Conservation (phyloP, 2,797 vertebrate genomes). For the Arrhamphus sclerolepis region DNA sequence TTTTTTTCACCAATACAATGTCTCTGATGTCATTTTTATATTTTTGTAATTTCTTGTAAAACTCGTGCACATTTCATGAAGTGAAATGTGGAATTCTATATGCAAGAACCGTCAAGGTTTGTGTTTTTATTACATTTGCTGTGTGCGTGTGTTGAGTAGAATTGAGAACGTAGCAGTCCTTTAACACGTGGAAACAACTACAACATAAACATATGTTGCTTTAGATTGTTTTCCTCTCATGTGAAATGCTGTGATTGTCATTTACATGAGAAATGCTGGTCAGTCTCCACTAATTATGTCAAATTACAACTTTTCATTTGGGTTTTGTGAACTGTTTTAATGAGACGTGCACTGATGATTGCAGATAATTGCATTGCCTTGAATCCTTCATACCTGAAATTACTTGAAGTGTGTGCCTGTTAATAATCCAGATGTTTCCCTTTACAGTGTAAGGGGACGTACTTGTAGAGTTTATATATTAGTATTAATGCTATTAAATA, state of each 20-base stretch:
- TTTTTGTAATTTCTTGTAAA: slow-evolving; percentile 61
- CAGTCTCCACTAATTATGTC: slow-evolving; percentile 12
- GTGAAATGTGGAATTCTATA: slow-evolving; percentile 70
- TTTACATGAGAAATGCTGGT: too few species aligned
- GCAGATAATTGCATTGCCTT: neutral
- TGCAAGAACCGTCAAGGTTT: slow-evolving; percentile 67
- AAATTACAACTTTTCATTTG: neutral
- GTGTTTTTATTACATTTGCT: too few species aligned
- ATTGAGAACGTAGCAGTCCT: neutral
- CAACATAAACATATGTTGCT: too few species aligned
- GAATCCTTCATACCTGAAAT: slow-evolving; percentile 71
- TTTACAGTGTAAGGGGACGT: slow-evolving; percentile 3
- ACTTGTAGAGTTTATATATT: too few species aligned
- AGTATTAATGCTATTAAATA: too few species aligned
- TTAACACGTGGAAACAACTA: too few species aligned
- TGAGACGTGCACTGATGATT: too few species aligned
- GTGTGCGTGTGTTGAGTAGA: neutral
- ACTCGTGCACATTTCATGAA: slow-evolving; percentile 55
- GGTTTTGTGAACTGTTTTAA: too few species aligned
- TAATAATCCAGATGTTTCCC: slow-evolving; percentile 9
- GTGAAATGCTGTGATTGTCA: too few species aligned
- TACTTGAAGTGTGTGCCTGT: slow-evolving; percentile 80
- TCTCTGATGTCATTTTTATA: slow-evolving; percentile 51
- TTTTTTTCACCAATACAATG: slow-evolving; percentile 23
- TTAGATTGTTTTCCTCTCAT: too few species aligned